These are phyloP conservation scores for Orcinus orca DNA, from an alignment of 2,113 vertebrate species.

Conservation along the genomic window DNA sequence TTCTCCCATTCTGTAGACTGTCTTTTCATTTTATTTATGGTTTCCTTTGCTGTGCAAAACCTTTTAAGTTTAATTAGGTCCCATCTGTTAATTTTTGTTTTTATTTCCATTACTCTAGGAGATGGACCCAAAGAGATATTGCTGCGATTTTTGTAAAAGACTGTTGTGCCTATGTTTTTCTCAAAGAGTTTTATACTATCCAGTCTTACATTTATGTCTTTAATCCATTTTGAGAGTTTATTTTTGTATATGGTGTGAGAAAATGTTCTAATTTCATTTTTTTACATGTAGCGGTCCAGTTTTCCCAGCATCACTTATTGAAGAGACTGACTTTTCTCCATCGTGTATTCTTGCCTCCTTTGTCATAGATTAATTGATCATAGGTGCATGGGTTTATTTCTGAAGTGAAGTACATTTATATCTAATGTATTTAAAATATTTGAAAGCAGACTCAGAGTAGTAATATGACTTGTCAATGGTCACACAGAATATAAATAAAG, in stretches of 20 bases:
- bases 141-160: not conserved
- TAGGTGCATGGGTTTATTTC: not conserved
- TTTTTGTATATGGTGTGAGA: not conserved
- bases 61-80: not conserved
- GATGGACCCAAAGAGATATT: not conserved
- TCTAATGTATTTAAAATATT: not conserved
- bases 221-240: not conserved
- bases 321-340: not conserved
- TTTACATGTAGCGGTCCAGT: not conserved
- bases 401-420: not conserved
- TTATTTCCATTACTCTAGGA: not conserved
- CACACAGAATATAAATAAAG: not conserved
- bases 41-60: not conserved
- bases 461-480: not conserved
- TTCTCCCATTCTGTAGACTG: not conserved
- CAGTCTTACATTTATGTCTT: not conserved
- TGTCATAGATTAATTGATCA: not conserved
- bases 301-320: not conserved
- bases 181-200: not conserved
- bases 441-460: not conserved
- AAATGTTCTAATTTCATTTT: not conserved
- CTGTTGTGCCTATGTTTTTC: not conserved
- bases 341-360: not conserved
- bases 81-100: not conserved
- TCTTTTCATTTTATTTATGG: not conserved